Evolutionary conservation across 2,888 invertebrate genomes (phyloP).

Genomic region (Ditula angustiorana): DNA sequence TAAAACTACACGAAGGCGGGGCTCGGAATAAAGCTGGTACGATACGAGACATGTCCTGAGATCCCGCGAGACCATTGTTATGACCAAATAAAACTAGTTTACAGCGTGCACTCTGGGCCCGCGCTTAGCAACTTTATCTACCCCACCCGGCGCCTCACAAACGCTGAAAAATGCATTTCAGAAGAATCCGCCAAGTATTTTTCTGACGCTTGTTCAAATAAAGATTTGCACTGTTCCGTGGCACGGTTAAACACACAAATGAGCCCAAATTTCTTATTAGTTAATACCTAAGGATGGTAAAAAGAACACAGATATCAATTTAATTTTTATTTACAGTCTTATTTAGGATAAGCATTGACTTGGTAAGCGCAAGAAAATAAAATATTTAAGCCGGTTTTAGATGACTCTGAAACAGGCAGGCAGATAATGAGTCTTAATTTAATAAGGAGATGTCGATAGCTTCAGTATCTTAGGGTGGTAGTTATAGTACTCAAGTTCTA

Average conservation of each 20-base stretch:
- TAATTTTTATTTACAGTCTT: too few relatives aligned
- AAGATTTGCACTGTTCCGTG: conserved; percentile 44
- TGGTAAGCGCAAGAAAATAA: too few relatives aligned
- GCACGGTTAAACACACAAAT: conserved; percentile 38
- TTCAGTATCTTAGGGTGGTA: too few relatives aligned
- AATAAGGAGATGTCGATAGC: too few relatives aligned
- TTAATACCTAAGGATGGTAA: too few relatives aligned
- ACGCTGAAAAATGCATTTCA: conserved; percentile 39
- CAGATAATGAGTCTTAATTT: too few relatives aligned
- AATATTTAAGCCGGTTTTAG: too few relatives aligned
- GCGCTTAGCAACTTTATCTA: conserved; percentile 69
- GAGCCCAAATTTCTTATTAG: too few relatives aligned
- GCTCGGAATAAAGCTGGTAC: conserved; percentile 51
- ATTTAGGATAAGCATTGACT: too few relatives aligned
- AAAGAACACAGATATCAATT: too few relatives aligned
- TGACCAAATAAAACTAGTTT: conserved; percentile 72
- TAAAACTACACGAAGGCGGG: conserved; percentile 52
- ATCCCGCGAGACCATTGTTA: conserved; percentile 63
- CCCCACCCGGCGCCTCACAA: conserved; percentile 39
- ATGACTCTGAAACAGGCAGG: too few relatives aligned
- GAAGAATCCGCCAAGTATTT: conserved; percentile 50
- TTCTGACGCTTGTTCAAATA: conserved; percentile 55
- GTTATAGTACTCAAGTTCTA: too few relatives aligned
- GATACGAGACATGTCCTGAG: conserved; percentile 53
- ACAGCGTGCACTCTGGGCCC: conserved; percentile 58